A percentile compares a stretch with the other conserved stretches of the same genome.
Conservation (phyloP, 1,140 invertebrate species). For the Aphaenogaster floridana region DNA sequence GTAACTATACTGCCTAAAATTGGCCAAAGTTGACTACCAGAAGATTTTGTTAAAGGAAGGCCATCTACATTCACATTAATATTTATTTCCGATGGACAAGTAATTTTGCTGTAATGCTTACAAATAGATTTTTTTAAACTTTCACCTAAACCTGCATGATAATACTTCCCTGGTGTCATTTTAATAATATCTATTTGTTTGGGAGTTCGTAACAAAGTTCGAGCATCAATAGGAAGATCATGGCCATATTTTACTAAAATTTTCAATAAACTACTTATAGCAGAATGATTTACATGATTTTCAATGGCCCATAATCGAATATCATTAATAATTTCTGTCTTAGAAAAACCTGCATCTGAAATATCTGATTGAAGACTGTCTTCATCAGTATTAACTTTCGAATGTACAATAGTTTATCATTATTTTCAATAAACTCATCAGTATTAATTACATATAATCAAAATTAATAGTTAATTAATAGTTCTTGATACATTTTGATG, state of each 20-base stretch:
- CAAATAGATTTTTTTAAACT: slow-evolving; percentile 26
- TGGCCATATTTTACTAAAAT: slow-evolving; percentile 29
- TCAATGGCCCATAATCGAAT: slow-evolving; percentile 19
- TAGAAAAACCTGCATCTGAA: neutral
- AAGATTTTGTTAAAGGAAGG: slow-evolving; percentile 61
- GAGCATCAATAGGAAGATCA: slow-evolving; percentile 25
- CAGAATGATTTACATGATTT: slow-evolving; percentile 24
- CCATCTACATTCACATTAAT: slow-evolving; percentile 57
- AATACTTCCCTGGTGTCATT: slow-evolving; percentile 9
- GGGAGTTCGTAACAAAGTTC: slow-evolving; percentile 22
- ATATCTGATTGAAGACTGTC: neutral
- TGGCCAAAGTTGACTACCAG: slow-evolving; percentile 66
- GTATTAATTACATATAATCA: slow-evolving; percentile 14
- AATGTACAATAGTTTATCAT: neutral
- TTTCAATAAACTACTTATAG: slow-evolving; percentile 13
- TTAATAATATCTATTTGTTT: slow-evolving; percentile 20
- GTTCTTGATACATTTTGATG: slow-evolving; percentile 2
- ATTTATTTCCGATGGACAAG: slow-evolving; percentile 18
- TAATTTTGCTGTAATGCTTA: neutral
- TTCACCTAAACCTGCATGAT: slow-evolving; percentile 26
- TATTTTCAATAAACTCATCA: neutral
- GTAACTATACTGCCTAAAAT: slow-evolving; percentile 59
- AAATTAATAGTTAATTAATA: slow-evolving; percentile 20
- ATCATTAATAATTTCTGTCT: slow-evolving; percentile 13
- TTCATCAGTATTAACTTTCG: neutral